Conservation (phyloP, 2,113 vertebrate species). For the Vireo altiloquus region DNA sequence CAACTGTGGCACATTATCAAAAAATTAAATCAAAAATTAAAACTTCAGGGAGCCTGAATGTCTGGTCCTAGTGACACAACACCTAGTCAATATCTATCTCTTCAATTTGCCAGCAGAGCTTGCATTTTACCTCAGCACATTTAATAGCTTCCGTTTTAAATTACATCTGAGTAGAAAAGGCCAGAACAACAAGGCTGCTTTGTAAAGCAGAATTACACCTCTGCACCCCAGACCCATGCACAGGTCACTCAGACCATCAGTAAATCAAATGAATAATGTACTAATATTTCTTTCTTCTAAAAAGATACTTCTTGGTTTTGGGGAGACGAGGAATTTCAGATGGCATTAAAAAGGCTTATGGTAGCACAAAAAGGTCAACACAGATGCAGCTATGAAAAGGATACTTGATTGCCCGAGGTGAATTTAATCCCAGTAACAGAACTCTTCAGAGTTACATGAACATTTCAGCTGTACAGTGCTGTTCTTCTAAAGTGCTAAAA, state of each 20-base stretch:
- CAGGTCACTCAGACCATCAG: not conserved
- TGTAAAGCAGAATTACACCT: not conserved
- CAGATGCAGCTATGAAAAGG: not conserved
- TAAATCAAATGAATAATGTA: not conserved
- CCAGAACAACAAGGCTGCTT: not conserved
- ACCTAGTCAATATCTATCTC: conserved; percentile 58
- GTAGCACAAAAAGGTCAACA: not conserved
- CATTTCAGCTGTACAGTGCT: not conserved
- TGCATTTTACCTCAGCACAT: conserved; percentile 1
- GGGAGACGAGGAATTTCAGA: not conserved
- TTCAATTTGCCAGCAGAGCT: conserved; percentile 39
- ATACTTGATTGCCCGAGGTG: not conserved
- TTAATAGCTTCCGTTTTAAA: conserved; percentile 6
- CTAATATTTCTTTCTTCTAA: not conserved
- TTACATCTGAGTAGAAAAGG: not conserved
- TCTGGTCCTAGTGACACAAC: conserved; percentile 68
- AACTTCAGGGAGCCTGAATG: conserved; percentile 72
- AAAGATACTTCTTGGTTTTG: not conserved
- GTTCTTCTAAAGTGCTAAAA: not conserved
- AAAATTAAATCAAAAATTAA: conserved; percentile 79
- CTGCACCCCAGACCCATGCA: not conserved
- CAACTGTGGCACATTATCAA: conserved; percentile 65
- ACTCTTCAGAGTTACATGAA: not conserved
- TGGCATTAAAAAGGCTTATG: not conserved
- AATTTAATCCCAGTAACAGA: not conserved